A percentile compares a stretch with the other conserved stretches of the same genome.
Conservation (phyloP, 2,113 vertebrate genomes). For the Varanus komodoensis region DNA sequence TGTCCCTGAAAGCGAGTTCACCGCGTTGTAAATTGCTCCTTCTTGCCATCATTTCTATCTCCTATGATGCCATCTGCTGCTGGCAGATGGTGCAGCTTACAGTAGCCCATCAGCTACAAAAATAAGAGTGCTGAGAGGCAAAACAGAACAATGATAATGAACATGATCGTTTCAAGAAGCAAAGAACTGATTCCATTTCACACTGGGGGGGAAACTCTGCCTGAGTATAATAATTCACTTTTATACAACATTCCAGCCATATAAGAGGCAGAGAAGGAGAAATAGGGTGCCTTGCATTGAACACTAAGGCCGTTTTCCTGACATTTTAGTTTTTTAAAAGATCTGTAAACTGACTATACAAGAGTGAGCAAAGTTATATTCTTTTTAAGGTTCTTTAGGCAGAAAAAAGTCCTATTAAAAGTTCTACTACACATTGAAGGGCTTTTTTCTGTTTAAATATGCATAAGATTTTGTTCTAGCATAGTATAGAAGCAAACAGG, state of each 20-base stretch:
- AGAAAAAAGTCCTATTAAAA: no score
- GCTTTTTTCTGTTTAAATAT: no score
- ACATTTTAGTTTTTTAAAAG: background rate
- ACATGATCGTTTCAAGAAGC: background rate
- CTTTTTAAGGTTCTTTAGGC: no score
- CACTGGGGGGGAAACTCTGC: background rate
- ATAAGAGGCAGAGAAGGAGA: background rate
- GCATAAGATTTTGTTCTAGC: no score
- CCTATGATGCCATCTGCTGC: constrained; percentile 13
- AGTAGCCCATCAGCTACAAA: constrained; percentile 1
- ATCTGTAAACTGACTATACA: background rate
- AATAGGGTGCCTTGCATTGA: background rate
- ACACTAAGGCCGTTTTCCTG: background rate
- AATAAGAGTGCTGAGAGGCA: constrained; percentile 5
- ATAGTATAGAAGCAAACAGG: no score
- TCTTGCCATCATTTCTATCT: background rate
- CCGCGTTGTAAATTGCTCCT: background rate
- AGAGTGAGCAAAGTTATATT: background rate
- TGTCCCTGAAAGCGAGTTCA: background rate
- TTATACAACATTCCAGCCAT: background rate
- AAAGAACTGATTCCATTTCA: background rate
- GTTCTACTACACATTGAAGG: no score
- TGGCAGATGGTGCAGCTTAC: constrained; percentile 24
- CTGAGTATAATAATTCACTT: background rate
- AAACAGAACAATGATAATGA: constrained; percentile 18